These are phyloP conservation scores for Prionailurus viverrinus DNA, from an alignment of 2,113 vertebrate species.

Conservation along the genomic window DNA sequence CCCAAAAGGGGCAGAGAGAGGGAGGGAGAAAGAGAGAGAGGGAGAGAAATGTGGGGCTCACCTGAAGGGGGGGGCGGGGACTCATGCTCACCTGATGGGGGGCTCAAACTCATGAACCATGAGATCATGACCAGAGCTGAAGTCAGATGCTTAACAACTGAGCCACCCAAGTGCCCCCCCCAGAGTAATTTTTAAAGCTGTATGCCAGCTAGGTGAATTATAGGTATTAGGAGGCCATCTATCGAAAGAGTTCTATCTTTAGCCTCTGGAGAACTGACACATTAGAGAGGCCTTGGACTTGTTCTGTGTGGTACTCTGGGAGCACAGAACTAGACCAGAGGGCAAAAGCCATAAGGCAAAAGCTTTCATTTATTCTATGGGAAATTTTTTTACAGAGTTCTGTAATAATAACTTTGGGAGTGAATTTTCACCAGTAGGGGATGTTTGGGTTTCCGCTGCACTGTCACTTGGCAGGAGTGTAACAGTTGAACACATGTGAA, in stretches of 20 bases:
- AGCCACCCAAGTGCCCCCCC: no score
- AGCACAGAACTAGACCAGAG: background rate
- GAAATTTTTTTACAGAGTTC: background rate
- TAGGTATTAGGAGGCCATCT: background rate
- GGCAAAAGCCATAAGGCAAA: background rate
- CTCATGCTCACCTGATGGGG: no score
- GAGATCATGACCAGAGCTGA: no score
- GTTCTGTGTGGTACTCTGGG: background rate
- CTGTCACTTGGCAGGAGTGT: background rate
- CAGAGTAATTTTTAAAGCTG: conserved; percentile 16
- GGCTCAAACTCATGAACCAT: no score
- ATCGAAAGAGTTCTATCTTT: background rate
- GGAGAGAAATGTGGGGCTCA: no score
- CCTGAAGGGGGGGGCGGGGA: no score
- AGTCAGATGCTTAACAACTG: no score
- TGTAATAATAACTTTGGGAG: background rate
- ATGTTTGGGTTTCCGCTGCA: background rate
- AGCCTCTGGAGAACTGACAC: background rate
- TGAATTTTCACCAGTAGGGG: background rate
- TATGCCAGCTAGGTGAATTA: background rate
- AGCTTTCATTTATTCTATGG: background rate
- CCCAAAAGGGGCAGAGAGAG: no score
- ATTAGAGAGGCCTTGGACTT: background rate
- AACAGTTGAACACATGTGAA: background rate
- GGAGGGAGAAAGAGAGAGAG: no score